Base-by-base conservation (phyloP, 1,140 invertebrate genomes). In the Calephelis virginiensis region DNA sequence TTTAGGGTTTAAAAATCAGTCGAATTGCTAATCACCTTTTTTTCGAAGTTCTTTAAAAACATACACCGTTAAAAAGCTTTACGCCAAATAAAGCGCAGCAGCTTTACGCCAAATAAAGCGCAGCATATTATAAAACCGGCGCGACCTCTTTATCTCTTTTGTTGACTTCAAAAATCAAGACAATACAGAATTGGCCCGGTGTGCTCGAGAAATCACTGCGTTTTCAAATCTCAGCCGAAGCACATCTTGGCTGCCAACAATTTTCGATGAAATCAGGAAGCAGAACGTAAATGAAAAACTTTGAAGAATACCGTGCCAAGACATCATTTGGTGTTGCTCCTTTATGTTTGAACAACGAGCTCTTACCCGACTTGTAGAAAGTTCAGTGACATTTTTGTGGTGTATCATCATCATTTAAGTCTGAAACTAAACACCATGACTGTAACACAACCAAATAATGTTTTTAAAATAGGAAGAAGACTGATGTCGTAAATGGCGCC, bases 261-360 rank as follows among this genome's bases (percentile, higher is more conserved):
- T 45, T 65, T 56, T 56, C 38, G 63, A 64, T 64, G 63, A 64
- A 64, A 65, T 65, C 63, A 65, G 63, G 63, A 65, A 65, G 56
- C 63, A 38, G 63, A 46, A 65, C 63, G 63, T 65, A 53, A 65
- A 65, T 17, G 63, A 65, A 65, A 65, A 64, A 65, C 50, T 65
- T 65, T 13, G 48, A 53, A 59, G 49, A 65, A 59, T 43, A 53
- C 40, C 7, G 56, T 65, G 63, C 63, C 63, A 65, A 65, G 53
- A 65, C 53, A 65, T 65, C 49, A 65, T 65, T 65, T 56, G 63
- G 61, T 50, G 53, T 53, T 50, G 47, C 63, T 64, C 28, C 37
- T 59, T 59, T 59, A 38, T 65, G 63, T 53, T 65, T 65, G 50
- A 43, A 38, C 38, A 28, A 56, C 50, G 43, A 46, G 53, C 12